A percentile compares a stretch with the other conserved stretches of the same genome.
These are phyloP conservation scores for Pollimyrus isidori DNA, from an alignment of 2,113 vertebrate genomes.

Conservation along the genomic window DNA sequence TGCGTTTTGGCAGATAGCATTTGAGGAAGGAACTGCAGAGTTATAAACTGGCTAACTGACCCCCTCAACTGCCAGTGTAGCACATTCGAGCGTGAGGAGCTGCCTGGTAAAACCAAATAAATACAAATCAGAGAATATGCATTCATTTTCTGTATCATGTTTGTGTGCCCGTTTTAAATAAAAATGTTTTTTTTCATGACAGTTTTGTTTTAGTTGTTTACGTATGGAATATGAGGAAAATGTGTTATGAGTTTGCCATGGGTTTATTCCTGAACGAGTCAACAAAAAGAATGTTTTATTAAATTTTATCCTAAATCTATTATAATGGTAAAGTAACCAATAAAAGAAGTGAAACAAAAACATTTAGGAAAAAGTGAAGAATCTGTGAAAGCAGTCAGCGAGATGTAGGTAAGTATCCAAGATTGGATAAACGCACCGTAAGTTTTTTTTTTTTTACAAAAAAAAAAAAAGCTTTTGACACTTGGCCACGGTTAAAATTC, in stretches of 20 bases:
- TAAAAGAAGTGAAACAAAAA: neutral
- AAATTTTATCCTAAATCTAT: neutral
- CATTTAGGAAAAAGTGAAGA: neutral
- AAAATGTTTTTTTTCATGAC: neutral
- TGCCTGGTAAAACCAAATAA: neutral
- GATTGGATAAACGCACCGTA: neutral
- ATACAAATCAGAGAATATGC: neutral
- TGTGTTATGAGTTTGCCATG: neutral
- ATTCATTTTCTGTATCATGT: neutral
- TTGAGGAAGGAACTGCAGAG: neutral
- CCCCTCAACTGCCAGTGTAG: neutral
- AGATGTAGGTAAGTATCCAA: neutral
- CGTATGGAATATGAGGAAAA: neutral
- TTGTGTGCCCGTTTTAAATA: neutral
- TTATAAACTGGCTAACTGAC: neutral
- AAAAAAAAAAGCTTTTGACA: conserved; percentile 36
- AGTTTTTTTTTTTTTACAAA: conserved; percentile 28
- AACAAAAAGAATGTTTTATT: neutral
- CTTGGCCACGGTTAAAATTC: conserved; percentile 35
- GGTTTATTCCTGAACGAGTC: neutral
- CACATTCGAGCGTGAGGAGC: neutral
- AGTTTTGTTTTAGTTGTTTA: neutral
- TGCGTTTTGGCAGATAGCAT: neutral
- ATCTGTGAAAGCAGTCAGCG: neutral
- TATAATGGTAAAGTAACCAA: neutral